phyloP scores from a whole-genome alignment of 1,140 invertebrate genomes.

The Pentalonia nigronervosa region DNA sequence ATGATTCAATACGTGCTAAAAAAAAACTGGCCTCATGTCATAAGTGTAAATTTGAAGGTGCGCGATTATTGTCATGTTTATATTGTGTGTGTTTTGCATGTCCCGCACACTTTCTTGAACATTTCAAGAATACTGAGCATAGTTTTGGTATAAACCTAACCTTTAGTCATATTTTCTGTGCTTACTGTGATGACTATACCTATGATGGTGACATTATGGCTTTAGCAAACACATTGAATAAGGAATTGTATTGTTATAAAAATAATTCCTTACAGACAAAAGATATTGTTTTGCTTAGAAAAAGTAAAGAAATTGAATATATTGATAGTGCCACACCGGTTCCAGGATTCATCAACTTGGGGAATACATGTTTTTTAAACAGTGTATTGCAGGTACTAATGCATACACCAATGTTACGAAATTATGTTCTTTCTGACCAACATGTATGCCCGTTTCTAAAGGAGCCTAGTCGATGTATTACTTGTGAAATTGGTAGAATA shows the following conservation, averaged over 20 bases:
- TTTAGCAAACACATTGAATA: neutral
- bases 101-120: constrained; percentile 12
- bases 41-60: constrained; percentile 15
- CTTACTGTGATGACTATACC: constrained; percentile 53
- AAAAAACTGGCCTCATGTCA: constrained; percentile 32
- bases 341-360: constrained; percentile 92
- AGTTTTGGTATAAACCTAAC: constrained; percentile 42
- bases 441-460: constrained; percentile 77
- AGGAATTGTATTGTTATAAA: constrained; percentile 41
- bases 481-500: constrained; percentile 89
- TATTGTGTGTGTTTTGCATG: constrained; percentile 56
- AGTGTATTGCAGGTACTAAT: constrained; percentile 95
- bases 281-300: constrained; percentile 39
- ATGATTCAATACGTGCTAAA: constrained; percentile 39
- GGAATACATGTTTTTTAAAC: constrained; percentile 99
- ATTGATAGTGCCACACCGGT: constrained; percentile 68
- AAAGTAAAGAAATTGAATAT: constrained; percentile 39
- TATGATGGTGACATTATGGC: constrained; percentile 50
- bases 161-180: constrained; percentile 42
- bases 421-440: constrained; percentile 93
- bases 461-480: constrained; percentile 77
- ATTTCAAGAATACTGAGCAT: constrained; percentile 10
- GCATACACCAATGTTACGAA: constrained; percentile 91
- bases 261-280: neutral
- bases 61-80: constrained; percentile 44